phyloP scores from a whole-genome alignment of 2,888 invertebrate genomes.

The Scrobipalpa atriplicella region DNA sequence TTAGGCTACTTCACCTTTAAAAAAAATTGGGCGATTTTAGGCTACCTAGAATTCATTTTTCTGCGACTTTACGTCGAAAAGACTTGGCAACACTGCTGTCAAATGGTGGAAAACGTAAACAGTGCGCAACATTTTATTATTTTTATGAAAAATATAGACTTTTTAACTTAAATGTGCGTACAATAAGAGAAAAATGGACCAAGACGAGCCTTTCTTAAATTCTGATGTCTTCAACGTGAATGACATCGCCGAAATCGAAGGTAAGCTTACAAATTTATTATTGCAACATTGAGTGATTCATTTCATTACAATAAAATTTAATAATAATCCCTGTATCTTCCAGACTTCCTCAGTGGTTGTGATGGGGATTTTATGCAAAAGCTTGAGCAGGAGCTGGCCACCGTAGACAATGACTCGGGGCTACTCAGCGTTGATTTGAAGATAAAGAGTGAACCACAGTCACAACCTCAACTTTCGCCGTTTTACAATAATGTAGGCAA shows the following conservation, averaged over 20 bases:
- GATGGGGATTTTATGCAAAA: conserved; percentile 85
- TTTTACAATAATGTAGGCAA: conserved; percentile 60
- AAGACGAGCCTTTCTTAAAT: conserved; percentile 67
- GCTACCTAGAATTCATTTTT: too few species aligned
- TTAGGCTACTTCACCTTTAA: too few species aligned
- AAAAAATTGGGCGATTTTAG: too few species aligned
- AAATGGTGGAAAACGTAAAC: conserved; percentile 65
- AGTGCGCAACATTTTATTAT: conserved; percentile 37
- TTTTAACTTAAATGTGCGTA: conserved; percentile 20
- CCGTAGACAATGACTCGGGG: conserved; percentile 60
- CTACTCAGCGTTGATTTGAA: conserved; percentile 63
- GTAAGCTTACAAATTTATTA: conserved; percentile 61
- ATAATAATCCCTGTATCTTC: conserved; percentile 42
- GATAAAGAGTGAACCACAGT: conserved; percentile 50
- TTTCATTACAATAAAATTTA: not conserved
- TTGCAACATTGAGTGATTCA: not conserved
- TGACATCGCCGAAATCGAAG: conserved; percentile 87
- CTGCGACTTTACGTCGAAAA: too few species aligned
- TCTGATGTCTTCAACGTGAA: conserved; percentile 85
- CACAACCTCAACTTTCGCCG: conserved; percentile 62
- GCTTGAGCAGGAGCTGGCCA: conserved; percentile 71
- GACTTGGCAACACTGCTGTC: too few species aligned
- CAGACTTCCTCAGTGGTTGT: conserved; percentile 86
- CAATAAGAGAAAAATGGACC: conserved; percentile 55
- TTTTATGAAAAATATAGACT: conserved; percentile 29